These are phyloP conservation scores for Teleiodes luculella DNA, from an alignment of 2,888 invertebrate genomes.

Conservation along the genomic window DNA sequence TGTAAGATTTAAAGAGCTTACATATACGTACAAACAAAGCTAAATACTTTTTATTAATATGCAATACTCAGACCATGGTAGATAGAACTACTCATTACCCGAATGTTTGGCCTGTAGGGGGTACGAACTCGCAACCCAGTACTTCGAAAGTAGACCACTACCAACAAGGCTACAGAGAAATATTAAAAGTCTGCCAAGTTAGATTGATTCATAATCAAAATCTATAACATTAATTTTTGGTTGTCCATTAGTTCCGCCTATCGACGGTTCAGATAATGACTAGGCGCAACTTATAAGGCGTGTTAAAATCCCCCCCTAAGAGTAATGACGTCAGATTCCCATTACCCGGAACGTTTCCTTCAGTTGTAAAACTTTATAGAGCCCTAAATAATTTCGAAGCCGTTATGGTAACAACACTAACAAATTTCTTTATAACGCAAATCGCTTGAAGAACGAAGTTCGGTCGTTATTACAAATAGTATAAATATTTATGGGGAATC, in stretches of 20 bases:
- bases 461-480: slow-evolving; percentile 47
- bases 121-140: no score
- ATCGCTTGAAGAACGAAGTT: slow-evolving; percentile 47
- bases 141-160: no score
- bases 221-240: not conserved
- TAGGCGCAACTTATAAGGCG: not conserved
- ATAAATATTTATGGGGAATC: slow-evolving; percentile 44
- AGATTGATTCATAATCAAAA: no score
- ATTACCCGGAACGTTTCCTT: slow-evolving; percentile 59
- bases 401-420: slow-evolving; percentile 63
- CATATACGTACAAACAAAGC: no score
- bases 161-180: no score
- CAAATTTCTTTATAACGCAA: slow-evolving; percentile 60
- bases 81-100: no score
- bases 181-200: no score
- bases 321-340: slow-evolving; percentile 51
- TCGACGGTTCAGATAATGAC: not conserved
- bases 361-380: slow-evolving; percentile 65
- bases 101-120: no score
- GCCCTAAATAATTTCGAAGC: slow-evolving; percentile 65
- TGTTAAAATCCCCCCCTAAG: slow-evolving; percentile 13
- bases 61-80: no score
- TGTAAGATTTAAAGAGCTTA: no score
- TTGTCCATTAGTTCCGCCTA: not conserved
- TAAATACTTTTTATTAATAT: no score